Base-by-base conservation (phyloP, 2,797 vertebrate species). In the Eupleurogrammus muticus region DNA sequence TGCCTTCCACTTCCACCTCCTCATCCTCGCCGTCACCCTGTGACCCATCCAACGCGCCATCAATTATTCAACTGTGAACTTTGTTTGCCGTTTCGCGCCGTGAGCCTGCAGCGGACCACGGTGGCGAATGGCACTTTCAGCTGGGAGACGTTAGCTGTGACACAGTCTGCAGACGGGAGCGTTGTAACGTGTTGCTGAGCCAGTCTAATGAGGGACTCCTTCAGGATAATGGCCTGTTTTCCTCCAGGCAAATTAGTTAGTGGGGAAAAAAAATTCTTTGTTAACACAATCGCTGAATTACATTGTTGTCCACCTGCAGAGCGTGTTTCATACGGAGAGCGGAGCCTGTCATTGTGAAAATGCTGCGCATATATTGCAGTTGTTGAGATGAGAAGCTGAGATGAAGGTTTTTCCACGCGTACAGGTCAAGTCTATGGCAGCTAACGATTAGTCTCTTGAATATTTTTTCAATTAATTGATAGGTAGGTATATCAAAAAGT, bases 21-120 rank as follows among this genome's bases (percentile, higher is more conserved):
- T 87, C 82, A 59, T 83, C 77, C 76, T 78, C 75, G 32, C 81
- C 49, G 75, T 81, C 80, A 75, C 75, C 75, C 87, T 32, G 42
- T 84, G 84, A 90, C 82, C 91, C 88, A 66, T 82, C 88, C 83
- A 77, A 83, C 76, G 54, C 83, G 34, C 44, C 28, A 92, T 94
- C 84, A 92, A 94, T 94, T 92, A 94, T 94, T 94, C 88, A 94
- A 69, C 81, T 24, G 35, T 93, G 93, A 94, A 92, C 92, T 94
- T 94, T 92, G 87, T 71, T 47, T 72, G 81, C 80, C 55, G 84
- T 80, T 90, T 73, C 49, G 13, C 78, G 70, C 70, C 55, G 11
- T 61, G 73, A 78, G 80, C 75, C 70, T 28, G 65, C 79, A 82
- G 65, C 54, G 53, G 46, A 55, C 70, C 59, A 0, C 44, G 70